Evolutionary conservation across 1,140 invertebrate species (phyloP), one percentile per base, ranked within the genome.

Genomic region (Sycophaga agraensis): DNA sequence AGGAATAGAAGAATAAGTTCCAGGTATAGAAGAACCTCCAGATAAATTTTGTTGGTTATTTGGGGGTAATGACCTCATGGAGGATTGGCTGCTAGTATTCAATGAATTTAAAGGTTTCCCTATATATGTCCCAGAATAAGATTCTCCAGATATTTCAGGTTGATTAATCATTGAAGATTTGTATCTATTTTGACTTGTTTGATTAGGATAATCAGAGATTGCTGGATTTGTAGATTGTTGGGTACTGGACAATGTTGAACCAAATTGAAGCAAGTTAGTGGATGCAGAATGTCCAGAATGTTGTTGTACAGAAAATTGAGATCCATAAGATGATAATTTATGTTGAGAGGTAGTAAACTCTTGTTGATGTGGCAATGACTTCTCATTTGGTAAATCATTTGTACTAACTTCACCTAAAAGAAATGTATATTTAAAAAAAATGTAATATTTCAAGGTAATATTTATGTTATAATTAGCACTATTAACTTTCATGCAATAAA

Each of bases 91-190:
- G n/a, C n/a, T n/a, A n/a, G n/a, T n/a, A n/a, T n/a, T n/a, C n/a
- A n/a, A n/a, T 4, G 17, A 14, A 45, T n/a, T 60, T 24, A 37
- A 16, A n/a, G 48, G 16, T 26, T 17, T 26, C 39, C 31, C 19
- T 51, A 35, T 17, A 24, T 2, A n/a, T 53, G 59, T 9, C 31
- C 65, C 57, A 43, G 14, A 34, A 22, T 40, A 53, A 17, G 46
- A n/a, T 51, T 56, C 56, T 40, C 64, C 71, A 26, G 58, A 8
- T 22, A 76, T 54, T 75, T 76, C 58, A 59, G 46, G 28, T 53
- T 63, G 73, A 74, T 59, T 71, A 61, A 35, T 64, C 59, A 34
- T 65, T 40, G 55, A 16, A 48, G 58, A 35, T 9, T 2, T n/a
- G 22, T 56, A 56, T 49, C 19, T 48, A 35, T 56, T 45, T 51